Evolutionary conservation across 1,140 invertebrate genomes (phyloP), one percentile per base, ranked within the genome.

Genomic region (Bombus sibiricus): DNA sequence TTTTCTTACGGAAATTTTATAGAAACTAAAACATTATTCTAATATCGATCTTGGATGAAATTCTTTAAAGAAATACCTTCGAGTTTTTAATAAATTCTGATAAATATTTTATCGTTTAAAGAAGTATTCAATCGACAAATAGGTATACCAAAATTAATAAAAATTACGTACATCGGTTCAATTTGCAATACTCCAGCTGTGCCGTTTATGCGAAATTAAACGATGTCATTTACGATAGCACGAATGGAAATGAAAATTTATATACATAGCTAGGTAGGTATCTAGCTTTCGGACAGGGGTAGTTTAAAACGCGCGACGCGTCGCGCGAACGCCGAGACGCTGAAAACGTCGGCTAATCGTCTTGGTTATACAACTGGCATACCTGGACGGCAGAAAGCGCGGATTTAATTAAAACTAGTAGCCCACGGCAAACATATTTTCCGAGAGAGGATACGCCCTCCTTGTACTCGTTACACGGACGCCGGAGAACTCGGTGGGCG

Each of bases 371-470:
- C 75, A 87, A 81, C 75, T 71, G 87, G 89, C 86, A 88, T 89
- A 83, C 84, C 86, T 86, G 81, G 85, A 75, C 81, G 82, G 87
- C 84, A 86, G 82, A 88, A 83, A 86, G 85, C 85, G 86, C 87
- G 86, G 91, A 93, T 93, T 93, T 93, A 93, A 93, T 93, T 93
- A 93, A 94, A 94, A 92, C 90, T 91, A 92, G 91, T 91, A 91
- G 91, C 92, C 92, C 86, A 87, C 85, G 91, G 92, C 90, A 87
- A 92, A 92, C 91, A 93, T 93, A 93, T 93, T 93, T 93, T 89
- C 87, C 86, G 87, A 85, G 82, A 91, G 88, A 89, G 90, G 87
- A 89, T 92, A 89, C 86, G 88, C 89, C 90, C 87, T 85, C 73
- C 86, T 90, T 76, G 90, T 90, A 88, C 80, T 85, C 87, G 83